Percentiles rank a stretch among this genome's conserved stretches.
phyloP scores from a whole-genome alignment of 2,113 vertebrate genomes.

The Jaculus jaculus region DNA sequence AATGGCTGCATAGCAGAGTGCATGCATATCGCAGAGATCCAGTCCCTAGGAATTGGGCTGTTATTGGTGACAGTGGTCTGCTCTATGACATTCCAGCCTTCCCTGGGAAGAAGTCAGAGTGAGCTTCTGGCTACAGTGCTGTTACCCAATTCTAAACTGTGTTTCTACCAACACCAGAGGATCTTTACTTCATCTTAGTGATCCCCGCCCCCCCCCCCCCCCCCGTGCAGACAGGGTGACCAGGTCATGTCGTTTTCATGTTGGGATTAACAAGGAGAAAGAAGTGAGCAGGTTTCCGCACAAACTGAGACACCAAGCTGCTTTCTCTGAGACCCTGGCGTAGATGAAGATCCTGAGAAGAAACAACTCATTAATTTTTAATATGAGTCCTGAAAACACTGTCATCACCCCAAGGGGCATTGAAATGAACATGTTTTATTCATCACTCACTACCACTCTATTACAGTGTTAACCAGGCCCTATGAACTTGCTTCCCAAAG shows the following conservation, averaged over 20 bases:
- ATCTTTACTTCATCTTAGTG: background rate
- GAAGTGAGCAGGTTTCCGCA: background rate
- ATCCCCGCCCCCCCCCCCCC: background rate
- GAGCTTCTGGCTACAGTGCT: background rate
- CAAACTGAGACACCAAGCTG: background rate
- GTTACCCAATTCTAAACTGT: background rate
- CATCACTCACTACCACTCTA: background rate
- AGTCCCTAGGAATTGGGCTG: background rate
- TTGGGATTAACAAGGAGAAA: background rate
- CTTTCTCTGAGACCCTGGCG: background rate
- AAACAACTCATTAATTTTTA: conserved; percentile 58
- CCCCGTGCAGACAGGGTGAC: background rate
- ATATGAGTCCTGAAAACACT: conserved; percentile 40
- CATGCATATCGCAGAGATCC: background rate
- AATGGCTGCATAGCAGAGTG: background rate
- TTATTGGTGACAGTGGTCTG: background rate
- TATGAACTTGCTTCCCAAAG: background rate
- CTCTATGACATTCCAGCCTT: background rate
- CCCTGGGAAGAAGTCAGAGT: background rate
- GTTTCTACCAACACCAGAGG: background rate
- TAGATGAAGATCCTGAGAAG: background rate
- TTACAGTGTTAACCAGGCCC: background rate
- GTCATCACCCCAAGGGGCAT: background rate
- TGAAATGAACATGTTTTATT: conserved; percentile 37
- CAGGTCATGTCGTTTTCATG: background rate